phyloP scores from a whole-genome alignment of 2,113 vertebrate species.

The Catagonus wagneri region DNA sequence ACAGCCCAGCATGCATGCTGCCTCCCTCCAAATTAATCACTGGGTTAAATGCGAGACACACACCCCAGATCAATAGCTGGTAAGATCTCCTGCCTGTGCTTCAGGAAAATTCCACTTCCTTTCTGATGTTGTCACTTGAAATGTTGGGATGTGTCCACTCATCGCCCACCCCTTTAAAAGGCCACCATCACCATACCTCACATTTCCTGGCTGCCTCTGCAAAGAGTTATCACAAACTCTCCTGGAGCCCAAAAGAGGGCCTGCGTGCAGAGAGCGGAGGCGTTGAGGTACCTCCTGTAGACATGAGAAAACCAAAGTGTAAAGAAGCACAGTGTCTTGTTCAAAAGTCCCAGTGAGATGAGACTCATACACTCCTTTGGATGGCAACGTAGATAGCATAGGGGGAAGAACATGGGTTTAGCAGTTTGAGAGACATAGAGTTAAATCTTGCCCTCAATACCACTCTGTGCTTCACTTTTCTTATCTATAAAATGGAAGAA shows the following conservation, averaged over 20 bases:
- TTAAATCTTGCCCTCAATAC: background rate
- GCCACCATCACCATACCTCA: background rate
- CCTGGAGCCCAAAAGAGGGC: background rate
- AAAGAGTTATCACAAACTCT: background rate
- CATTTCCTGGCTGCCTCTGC: background rate
- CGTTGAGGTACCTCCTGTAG: background rate
- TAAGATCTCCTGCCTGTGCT: conserved; percentile 50
- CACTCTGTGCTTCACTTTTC: background rate
- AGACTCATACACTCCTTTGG: background rate
- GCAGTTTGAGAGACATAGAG: background rate
- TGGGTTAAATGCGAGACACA: conserved; percentile 61
- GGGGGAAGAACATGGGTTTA: background rate
- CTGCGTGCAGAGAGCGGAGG: background rate
- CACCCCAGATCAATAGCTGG: conserved; percentile 70
- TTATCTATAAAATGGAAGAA: background rate
- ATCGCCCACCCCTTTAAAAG: conserved; percentile 58
- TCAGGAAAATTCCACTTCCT: conserved; percentile 79
- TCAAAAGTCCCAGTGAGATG: background rate
- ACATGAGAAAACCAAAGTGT: background rate
- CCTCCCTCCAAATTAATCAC: conserved; percentile 72
- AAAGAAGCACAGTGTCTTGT: background rate
- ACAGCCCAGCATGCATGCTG: conserved; percentile 64
- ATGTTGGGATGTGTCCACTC: conserved; percentile 76
- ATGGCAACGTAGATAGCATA: background rate
- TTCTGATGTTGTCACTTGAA: conserved; percentile 65